phyloP scores from a whole-genome alignment of 1,140 invertebrate species.

The Phocides pigmalion region DNA sequence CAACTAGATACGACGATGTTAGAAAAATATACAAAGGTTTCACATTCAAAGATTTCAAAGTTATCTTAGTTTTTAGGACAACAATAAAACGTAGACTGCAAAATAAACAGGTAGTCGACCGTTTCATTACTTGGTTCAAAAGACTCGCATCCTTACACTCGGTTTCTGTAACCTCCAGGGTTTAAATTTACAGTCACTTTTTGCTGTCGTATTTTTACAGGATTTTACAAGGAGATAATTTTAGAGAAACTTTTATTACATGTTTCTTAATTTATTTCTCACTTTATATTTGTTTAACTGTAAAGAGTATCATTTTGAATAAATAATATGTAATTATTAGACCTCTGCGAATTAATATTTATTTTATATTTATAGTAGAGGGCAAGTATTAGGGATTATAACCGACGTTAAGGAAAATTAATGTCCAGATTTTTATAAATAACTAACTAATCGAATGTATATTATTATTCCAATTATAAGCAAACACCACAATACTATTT shows the following conservation, averaged over 20 bases:
- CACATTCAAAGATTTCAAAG: neutral
- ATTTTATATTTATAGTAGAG: too few relatives aligned
- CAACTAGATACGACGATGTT: neutral
- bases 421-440: too few relatives aligned
- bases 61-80: slow-evolving; percentile 3
- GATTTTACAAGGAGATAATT: neutral
- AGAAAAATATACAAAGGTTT: neutral
- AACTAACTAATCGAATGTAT: too few relatives aligned
- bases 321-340: too few relatives aligned
- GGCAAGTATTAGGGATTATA: too few relatives aligned
- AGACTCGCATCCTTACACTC: slow-evolving; percentile 12
- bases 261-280: too few relatives aligned
- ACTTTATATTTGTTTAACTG: too few relatives aligned
- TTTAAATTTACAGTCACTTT: neutral
- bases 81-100: neutral
- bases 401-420: too few relatives aligned
- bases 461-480: too few relatives aligned
- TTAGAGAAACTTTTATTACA: neutral
- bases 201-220: neutral
- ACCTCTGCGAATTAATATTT: too few relatives aligned
- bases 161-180: slow-evolving; percentile 3
- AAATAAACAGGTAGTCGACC: slow-evolving; percentile 29
- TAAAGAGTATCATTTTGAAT: too few relatives aligned
- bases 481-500: too few relatives aligned
- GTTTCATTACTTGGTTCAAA: slow-evolving; percentile 20